A percentile compares a stretch with the other conserved stretches of the same genome.
These are phyloP conservation scores for Drosophila atroscutellata DNA, from an alignment of 2,888 invertebrate genomes.

Conservation along the genomic window DNA sequence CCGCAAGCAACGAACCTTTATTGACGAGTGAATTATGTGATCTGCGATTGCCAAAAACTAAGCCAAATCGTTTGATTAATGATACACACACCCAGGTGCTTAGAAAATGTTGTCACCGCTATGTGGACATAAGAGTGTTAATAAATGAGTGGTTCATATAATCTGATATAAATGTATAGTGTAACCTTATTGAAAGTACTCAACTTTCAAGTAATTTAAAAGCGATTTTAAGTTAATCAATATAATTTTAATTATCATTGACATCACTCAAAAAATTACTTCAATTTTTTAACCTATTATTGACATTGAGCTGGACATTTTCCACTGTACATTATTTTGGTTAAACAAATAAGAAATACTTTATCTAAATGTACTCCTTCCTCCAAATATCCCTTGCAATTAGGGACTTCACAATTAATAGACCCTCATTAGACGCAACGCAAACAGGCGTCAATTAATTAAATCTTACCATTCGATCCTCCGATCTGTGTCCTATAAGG, in stretches of 20 bases:
- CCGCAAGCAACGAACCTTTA: conserved; percentile 50
- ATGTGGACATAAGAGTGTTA: conserved; percentile 23
- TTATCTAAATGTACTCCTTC: neutral
- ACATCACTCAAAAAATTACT: too few relatives aligned
- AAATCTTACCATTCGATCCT: conserved; percentile 24
- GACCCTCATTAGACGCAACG: conserved; percentile 47
- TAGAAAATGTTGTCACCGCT: conserved; percentile 15
- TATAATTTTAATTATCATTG: neutral
- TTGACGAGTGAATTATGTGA: conserved; percentile 54
- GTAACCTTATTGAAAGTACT: neutral
- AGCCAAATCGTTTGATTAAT: conserved; percentile 72
- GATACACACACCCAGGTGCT: conserved; percentile 31
- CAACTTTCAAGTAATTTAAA: neutral
- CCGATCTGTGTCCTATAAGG: conserved; percentile 34
- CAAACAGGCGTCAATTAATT: conserved; percentile 66
- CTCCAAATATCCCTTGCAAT: neutral
- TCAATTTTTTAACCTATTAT: too few relatives aligned
- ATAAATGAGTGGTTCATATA: neutral
- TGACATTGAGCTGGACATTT: neutral
- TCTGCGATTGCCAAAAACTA: conserved; percentile 53
- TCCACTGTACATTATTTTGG: neutral
- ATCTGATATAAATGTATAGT: neutral
- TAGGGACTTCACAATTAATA: conserved; percentile 41
- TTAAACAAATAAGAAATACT: conserved; percentile 3
- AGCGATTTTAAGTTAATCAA: neutral